A percentile compares a stretch with the other conserved stretches of the same genome.
These are phyloP conservation scores for Gopherus evgoodei DNA, from an alignment of 2,113 vertebrate species.

Conservation along the genomic window DNA sequence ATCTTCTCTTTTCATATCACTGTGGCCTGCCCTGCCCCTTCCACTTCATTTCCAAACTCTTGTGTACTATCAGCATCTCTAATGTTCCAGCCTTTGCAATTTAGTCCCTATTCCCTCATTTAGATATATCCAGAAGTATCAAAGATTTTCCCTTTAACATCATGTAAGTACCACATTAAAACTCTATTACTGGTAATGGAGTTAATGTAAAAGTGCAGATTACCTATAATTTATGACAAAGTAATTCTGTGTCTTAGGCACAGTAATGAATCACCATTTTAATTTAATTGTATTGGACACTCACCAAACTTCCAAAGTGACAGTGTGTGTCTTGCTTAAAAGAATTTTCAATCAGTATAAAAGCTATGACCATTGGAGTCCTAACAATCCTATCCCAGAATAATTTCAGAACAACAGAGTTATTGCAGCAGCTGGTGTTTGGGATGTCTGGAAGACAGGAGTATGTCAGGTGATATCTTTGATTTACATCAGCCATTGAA, in stretches of 20 bases:
- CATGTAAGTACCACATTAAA: constrained; percentile 82
- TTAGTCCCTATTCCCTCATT: constrained; percentile 63
- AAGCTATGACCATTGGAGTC: constrained; percentile 39
- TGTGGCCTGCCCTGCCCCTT: constrained; percentile 14
- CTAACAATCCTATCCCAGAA: constrained; percentile 26
- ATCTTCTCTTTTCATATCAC: not conserved
- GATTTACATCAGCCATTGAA: constrained; percentile 8
- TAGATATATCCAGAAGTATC: constrained; percentile 68
- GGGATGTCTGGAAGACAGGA: not conserved
- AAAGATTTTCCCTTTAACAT: constrained; percentile 73
- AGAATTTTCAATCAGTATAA: constrained; percentile 34
- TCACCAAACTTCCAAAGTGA: constrained; percentile 67
- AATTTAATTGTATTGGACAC: constrained; percentile 77
- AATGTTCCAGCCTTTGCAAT: constrained; percentile 50
- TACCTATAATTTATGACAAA: constrained; percentile 82
- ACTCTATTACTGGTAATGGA: constrained; percentile 82
- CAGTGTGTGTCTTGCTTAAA: constrained; percentile 46
- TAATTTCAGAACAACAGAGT: not conserved
- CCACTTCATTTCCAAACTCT: not conserved
- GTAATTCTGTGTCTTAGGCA: constrained; percentile 74
- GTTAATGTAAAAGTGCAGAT: constrained; percentile 80
- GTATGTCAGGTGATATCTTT: not conserved
- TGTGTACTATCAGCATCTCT: constrained; percentile 26
- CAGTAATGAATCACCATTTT: constrained; percentile 76
- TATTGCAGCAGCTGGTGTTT: not conserved